Evolutionary conservation across 2,888 invertebrate genomes (phyloP).

Genomic region (Chymomyza procnemis): DNA sequence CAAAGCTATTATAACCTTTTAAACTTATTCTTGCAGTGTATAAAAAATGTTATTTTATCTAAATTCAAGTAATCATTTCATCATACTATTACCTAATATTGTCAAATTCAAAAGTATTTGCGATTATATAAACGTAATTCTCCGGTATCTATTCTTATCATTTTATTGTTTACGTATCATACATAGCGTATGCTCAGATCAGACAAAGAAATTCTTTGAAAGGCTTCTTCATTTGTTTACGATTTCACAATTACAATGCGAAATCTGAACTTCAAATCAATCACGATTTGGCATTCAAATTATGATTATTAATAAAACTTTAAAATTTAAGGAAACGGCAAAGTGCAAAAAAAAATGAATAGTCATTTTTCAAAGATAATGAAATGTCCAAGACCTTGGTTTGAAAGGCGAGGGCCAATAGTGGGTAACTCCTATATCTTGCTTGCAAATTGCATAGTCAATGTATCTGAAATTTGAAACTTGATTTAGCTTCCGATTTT

Average conservation of each 20-base stretch:
- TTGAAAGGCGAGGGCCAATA: constrained; percentile 26
- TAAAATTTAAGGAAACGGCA: constrained; percentile 50
- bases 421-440: not conserved
- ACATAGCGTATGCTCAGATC: not conserved
- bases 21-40: no score
- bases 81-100: not conserved
- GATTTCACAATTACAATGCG: not conserved
- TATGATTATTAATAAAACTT: not conserved
- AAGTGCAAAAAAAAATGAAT: constrained; percentile 51
- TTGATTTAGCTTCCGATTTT: not conserved
- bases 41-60: no score
- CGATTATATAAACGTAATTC: not conserved
- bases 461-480: not conserved
- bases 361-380: constrained; percentile 52
- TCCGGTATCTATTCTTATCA: not conserved
- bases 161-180: not conserved
- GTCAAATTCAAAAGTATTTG: not conserved
- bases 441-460: constrained; percentile 1
- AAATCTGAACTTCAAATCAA: constrained; percentile 54
- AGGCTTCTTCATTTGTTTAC: not conserved
- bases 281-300: constrained; percentile 36
- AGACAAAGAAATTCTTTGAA: not conserved
- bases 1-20: no score
- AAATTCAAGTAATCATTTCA: no score
- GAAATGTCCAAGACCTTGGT: constrained; percentile 67